Evolutionary conservation across 2,113 vertebrate species (phyloP), one percentile per base, ranked within the genome.

Genomic region (Steatornis caripensis): DNA sequence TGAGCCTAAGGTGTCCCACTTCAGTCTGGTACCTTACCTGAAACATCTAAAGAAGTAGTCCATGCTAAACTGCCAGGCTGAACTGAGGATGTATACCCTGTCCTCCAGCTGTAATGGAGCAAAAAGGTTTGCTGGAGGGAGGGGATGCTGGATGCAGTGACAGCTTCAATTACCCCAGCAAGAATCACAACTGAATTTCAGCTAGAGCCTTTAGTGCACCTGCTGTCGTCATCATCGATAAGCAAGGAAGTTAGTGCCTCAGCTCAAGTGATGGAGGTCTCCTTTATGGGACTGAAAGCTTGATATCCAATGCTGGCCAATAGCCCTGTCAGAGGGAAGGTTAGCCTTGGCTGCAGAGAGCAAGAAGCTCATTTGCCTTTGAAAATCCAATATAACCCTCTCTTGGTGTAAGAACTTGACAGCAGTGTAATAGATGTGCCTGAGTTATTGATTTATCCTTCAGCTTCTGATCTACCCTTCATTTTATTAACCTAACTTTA

Each of bases 371-470:
- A 43, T 70, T 36, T 92, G 79, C 58, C 68, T 90, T 85, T 93
- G 46, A 92, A 93, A 94, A 77, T 62, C 54, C 55, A 80, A 7
- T 74, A 75, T 62, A 81, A 75, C 10, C 21, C 19, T 80, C 26
- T 74, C 72, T 80, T 81, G 41, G 66, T 76, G 13, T 66, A 79
- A 64, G n/a, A 68, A 58, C 17, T 54, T 74, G 66, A 51, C 68
- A 79, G 75, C 49, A 84, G 24, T 22, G 54, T 80, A 79, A 87
- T 89, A 80, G 60, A 75, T 32, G 14, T 58, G 8, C 6, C 3
- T 64, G 85, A 95, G 15, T 96, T 94, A 96, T 60, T 84, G 79
- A 95, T 93, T 96, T 90, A 93, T 84, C 90, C 79, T 96, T 94
- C 83, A 46, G n/a, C 43, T 86, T 90, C 76, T 86, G 57, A 83